Percentiles rank a stretch among this genome's conserved stretches.
Evolutionary conservation across 2,113 vertebrate species (phyloP).

Genomic region (Thamnaconus septentrionalis): DNA sequence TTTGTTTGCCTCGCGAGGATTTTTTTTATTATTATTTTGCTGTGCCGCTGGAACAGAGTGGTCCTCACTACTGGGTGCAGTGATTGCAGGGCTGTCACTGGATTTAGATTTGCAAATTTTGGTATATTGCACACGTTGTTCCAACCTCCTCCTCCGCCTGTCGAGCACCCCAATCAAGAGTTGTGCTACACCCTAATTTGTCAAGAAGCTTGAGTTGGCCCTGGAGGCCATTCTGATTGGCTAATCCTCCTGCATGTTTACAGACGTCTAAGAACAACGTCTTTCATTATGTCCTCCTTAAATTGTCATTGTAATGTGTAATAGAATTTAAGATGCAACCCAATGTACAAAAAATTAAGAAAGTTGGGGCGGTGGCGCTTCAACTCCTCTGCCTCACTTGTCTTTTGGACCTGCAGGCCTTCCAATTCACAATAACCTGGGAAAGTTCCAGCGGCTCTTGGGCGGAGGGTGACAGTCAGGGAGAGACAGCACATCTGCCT

Average conservation of each 20-base stretch:
- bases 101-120: conserved; percentile 57
- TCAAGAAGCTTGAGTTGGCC: conserved; percentile 19
- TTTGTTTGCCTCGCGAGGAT: conserved; percentile 15
- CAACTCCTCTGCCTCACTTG: no score
- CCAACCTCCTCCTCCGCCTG: conserved; percentile 46
- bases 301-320: no score
- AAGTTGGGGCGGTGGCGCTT: no score
- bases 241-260: no score
- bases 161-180: conserved; percentile 50
- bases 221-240: no score
- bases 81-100: conserved; percentile 63
- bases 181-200: conserved; percentile 48
- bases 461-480: conserved; percentile 17
- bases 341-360: no score
- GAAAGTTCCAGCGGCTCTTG: conserved; percentile 20
- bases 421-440: conserved; percentile 6
- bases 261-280: no score
- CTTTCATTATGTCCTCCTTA: no score
- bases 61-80: background rate
- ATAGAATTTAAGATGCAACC: no score
- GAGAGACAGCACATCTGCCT: background rate
- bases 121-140: conserved; percentile 49
- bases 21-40: conserved; percentile 16
- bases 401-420: background rate
- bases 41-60: background rate